Base-by-base conservation (phyloP, 2,888 invertebrate species). In the Eilema sororculum region DNA sequence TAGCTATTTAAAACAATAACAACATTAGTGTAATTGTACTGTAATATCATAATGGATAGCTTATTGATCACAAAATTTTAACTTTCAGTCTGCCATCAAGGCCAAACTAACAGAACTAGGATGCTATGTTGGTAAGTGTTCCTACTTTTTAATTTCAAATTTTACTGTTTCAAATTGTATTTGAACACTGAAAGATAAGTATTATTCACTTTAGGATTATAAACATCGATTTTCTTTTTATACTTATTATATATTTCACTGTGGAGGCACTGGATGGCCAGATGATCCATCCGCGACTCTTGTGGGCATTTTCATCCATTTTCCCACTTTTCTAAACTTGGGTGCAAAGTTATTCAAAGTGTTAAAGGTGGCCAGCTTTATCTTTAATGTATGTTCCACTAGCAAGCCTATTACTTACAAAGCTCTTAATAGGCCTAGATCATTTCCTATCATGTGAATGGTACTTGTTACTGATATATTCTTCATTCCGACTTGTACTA, bases 21-120 rank as follows among this genome's bases (percentile, higher is more conserved):
- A n/a, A 9, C 52, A 52, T 52, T 52, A n/a, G 52, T 52, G 8
- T 9, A n/a, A 61, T 68, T 37, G 16, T 5, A 33, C 57, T 57
- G n/a, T 13, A 30, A 57, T 24, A 37, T 59, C 37, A 46, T 58
- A 61, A 70, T 61, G 25, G 6, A 62, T 66, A 13, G 13, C 28
- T 65, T 70, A 72, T 73, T 69, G 67, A 73, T 73, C 37, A 30
- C 9, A 56, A 65, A 52, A 71, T 66, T 76, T 81, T 82, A 81
- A 83, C 85, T 87, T 95, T 73, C 93, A 99, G 99, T 98, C 98
- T 80, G 99, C 99, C 56, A 99, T 99, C 81, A 98, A 99, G 92
- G 99, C 99, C 57, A 99, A 99, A 93, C 96, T 99, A 67, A 97
- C 98, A 77, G 99, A 99, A 94, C 94, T 99, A 69, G 99, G 99